Percentiles rank a stretch among this genome's conserved stretches.
These are phyloP conservation scores for Patella pellucida DNA, from an alignment of 2,888 invertebrate species.

Conservation along the genomic window DNA sequence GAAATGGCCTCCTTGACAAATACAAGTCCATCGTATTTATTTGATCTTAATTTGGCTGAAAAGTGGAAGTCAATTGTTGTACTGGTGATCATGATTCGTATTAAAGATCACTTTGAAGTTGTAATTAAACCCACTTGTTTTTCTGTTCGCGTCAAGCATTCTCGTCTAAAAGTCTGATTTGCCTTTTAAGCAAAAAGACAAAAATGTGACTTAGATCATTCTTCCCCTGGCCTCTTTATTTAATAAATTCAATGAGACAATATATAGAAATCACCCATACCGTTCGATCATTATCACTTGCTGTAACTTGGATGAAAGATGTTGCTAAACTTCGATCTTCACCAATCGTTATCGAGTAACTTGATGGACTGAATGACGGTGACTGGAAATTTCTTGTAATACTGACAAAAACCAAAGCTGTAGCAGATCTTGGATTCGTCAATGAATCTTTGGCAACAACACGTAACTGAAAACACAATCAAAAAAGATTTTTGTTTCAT, in stretches of 20 bases:
- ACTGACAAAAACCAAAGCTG: constrained; percentile 45
- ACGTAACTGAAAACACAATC: constrained; percentile 46
- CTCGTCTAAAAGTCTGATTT: too few species aligned
- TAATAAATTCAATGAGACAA: background rate
- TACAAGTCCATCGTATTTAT: too few species aligned
- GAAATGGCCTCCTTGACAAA: too few species aligned
- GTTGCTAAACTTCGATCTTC: constrained; percentile 34
- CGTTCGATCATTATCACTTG: constrained; percentile 46
- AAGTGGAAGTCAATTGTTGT: too few species aligned
- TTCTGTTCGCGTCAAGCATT: too few species aligned
- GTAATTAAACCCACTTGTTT: too few species aligned
- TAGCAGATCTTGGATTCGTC: constrained; percentile 39
- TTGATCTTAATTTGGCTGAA: too few species aligned
- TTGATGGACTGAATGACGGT: constrained; percentile 40
- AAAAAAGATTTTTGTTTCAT: background rate
- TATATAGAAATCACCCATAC: background rate
- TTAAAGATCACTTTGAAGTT: too few species aligned
- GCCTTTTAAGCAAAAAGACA: too few species aligned
- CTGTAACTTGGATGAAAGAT: constrained; percentile 37
- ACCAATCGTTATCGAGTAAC: constrained; percentile 27
- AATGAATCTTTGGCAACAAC: constrained; percentile 59
- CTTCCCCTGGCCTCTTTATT: too few species aligned
- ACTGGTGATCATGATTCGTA: too few species aligned
- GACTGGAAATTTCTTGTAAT: constrained; percentile 54
- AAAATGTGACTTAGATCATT: too few species aligned